Conservation (phyloP, 2,113 vertebrate genomes). For the Talpa occidentalis region DNA sequence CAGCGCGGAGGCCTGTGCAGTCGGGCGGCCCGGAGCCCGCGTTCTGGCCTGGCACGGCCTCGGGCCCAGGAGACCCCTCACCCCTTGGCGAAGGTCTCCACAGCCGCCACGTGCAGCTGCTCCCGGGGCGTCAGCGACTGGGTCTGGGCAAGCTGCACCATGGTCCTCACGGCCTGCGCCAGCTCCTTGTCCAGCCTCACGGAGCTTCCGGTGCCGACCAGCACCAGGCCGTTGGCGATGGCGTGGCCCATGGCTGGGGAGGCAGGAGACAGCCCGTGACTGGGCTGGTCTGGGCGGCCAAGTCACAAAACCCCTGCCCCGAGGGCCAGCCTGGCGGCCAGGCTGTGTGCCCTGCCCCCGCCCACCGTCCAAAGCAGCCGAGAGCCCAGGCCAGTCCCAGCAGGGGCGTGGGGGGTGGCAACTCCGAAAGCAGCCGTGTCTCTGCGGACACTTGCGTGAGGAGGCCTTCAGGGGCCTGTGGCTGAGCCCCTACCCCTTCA, state of each 20-base stretch:
- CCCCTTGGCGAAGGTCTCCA: slow-evolving; percentile 93
- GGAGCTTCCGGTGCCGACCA: slow-evolving; percentile 89
- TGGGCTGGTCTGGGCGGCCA: accelerated
- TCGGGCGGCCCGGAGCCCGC: too few relatives aligned
- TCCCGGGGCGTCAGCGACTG: slow-evolving; percentile 91
- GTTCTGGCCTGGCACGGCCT: accelerated
- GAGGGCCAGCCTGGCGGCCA: accelerated
- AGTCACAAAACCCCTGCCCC: too few relatives aligned
- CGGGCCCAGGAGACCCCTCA: slow-evolving; percentile 82
- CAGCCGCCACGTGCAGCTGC: slow-evolving; percentile 90
- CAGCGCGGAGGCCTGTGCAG: too few relatives aligned
- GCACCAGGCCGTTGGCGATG: slow-evolving; percentile 90
- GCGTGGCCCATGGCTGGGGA: slow-evolving; percentile 93
- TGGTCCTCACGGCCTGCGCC: slow-evolving; percentile 85
- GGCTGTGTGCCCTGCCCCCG: accelerated
- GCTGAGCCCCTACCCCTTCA: background rate
- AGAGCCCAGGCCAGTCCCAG: background rate
- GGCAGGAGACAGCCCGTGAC: background rate
- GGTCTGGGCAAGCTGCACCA: slow-evolving; percentile 85
- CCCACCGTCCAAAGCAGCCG: too few relatives aligned
- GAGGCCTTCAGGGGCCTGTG: too few relatives aligned
- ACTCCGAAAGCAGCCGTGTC: too few relatives aligned
- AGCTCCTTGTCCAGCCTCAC: slow-evolving; percentile 88
- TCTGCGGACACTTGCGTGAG: too few relatives aligned
- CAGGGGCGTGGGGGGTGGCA: accelerated